Percentiles rank a stretch among this genome's conserved stretches.
Evolutionary conservation across 2,888 invertebrate genomes (phyloP).

Genomic region (Dryocosmus kuriphilus): DNA sequence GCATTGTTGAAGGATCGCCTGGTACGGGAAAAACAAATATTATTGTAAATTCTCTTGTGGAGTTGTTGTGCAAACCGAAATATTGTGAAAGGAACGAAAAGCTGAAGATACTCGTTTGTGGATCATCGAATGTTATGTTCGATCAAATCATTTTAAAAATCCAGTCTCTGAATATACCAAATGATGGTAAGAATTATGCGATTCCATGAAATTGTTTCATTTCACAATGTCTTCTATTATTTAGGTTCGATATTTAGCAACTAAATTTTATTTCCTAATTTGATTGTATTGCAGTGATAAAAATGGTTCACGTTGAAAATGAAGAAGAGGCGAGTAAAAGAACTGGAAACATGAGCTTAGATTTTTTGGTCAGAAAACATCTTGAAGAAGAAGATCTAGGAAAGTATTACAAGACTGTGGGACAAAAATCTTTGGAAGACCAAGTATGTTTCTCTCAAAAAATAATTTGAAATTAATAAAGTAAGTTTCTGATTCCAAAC

Average conservation of each 20-base stretch:
- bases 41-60: background rate
- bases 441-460: background rate
- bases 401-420: background rate
- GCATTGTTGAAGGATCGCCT: background rate
- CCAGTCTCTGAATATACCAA: background rate
- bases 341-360: background rate
- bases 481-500: background rate
- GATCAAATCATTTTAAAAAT: background rate
- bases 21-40: slow-evolving; percentile 3
- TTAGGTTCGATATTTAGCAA: background rate
- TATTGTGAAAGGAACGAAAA: background rate
- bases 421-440: background rate
- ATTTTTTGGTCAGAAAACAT: background rate
- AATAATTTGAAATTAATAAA: background rate
- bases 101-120: background rate
- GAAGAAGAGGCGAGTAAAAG: background rate
- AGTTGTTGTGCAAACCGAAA: background rate
- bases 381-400: background rate
- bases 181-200: slow-evolving; percentile 12
- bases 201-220: too few relatives aligned
- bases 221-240: too few relatives aligned
- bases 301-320: slow-evolving; percentile 1
- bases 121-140: background rate
- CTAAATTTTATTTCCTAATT: background rate
- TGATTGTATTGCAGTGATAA: background rate